A percentile compares a stretch with the other conserved stretches of the same genome.
Conservation (phyloP, 2,797 vertebrate genomes). For the Helostoma temminkii region DNA sequence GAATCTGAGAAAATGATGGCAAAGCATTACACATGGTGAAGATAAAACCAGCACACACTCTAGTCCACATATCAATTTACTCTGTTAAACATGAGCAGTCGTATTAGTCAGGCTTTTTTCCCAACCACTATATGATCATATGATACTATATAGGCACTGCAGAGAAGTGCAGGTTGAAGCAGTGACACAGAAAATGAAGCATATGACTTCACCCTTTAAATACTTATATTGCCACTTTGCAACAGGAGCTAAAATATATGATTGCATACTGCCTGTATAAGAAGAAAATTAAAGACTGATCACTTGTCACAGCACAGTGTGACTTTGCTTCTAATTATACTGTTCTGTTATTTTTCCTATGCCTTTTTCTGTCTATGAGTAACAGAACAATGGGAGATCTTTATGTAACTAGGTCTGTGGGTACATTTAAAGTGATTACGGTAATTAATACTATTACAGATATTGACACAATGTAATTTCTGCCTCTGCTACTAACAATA, state of each 20-base stretch:
- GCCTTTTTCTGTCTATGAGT: background rate
- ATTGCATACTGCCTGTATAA: background rate
- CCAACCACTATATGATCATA: background rate
- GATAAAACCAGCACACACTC: background rate
- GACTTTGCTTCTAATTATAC: background rate
- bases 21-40: conserved; percentile 10
- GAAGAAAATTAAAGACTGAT: background rate
- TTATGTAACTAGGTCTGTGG: background rate
- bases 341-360: background rate
- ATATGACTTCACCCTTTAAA: background rate
- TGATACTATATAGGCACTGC: background rate
- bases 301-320: background rate
- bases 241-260: background rate
- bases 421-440: background rate
- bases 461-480: background rate
- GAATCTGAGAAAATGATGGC: conserved; percentile 67
- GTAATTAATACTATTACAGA: conserved; percentile 2
- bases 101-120: background rate
- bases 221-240: background rate
- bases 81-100: background rate
- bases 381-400: background rate
- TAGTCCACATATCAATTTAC: background rate
- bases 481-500: background rate
- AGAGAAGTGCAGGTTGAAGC: background rate
- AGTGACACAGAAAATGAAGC: background rate